Evolutionary conservation across 1,140 invertebrate species (phyloP).

Genomic region (Tachypleus tridentatus): DNA sequence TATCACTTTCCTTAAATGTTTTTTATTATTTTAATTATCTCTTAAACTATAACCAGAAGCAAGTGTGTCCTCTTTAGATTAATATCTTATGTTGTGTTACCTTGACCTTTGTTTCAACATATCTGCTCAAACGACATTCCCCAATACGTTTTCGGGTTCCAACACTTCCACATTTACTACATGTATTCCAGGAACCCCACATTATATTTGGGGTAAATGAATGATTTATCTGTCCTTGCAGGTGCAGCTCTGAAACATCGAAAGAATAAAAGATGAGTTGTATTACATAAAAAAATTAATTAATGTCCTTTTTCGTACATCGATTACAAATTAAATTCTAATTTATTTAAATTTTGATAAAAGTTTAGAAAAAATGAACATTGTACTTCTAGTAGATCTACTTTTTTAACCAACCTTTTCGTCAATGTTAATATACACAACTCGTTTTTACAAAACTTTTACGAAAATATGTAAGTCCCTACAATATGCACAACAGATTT

Average conservation of each 20-base stretch:
- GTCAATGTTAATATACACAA: too few relatives aligned
- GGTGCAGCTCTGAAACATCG: too few relatives aligned
- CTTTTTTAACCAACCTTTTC: too few relatives aligned
- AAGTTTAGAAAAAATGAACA: slow-evolving; percentile 1
- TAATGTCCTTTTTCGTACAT: background rate
- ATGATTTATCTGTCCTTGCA: slow-evolving; percentile 1
- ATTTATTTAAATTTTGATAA: background rate
- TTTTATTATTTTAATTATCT: too few relatives aligned
- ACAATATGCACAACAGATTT: too few relatives aligned
- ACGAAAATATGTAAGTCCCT: too few relatives aligned
- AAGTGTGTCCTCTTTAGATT: background rate
- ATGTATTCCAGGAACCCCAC: slow-evolving; percentile 13
- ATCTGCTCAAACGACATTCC: slow-evolving; percentile 12
- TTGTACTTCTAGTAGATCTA: background rate
- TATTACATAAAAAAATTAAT: background rate
- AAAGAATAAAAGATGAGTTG: too few relatives aligned
- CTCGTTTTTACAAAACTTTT: too few relatives aligned
- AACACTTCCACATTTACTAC: slow-evolving; percentile 6
- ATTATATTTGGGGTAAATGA: slow-evolving; percentile 3
- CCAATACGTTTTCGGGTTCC: slow-evolving; percentile 9
- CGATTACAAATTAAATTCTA: background rate
- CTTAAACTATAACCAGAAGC: too few relatives aligned
- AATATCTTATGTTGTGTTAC: slow-evolving; percentile 4
- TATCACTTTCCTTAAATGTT: too few relatives aligned
- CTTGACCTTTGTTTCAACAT: slow-evolving; percentile 6